These are phyloP conservation scores for Hydrozoanthus tunicans DNA, from an alignment of 64 coral and sea anemone species.

Conservation along the genomic window DNA sequence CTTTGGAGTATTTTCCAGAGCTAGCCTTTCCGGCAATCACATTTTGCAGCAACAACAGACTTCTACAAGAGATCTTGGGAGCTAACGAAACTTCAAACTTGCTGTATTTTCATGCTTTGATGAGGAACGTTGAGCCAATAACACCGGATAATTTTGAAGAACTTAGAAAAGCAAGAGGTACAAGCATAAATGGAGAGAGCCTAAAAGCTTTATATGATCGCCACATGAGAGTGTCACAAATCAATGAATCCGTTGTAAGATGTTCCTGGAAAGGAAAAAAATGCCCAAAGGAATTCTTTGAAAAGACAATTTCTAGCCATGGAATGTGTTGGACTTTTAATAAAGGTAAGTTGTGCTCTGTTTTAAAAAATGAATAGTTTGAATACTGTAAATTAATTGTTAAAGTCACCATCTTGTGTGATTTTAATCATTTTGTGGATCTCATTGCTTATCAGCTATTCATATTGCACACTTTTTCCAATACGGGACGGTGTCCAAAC, in stretches of 20 bases:
- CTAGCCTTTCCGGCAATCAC: slow-evolving; percentile 26
- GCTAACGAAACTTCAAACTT: not conserved
- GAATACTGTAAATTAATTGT: too few relatives aligned
- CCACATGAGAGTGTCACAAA: not conserved
- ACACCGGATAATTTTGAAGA: not conserved
- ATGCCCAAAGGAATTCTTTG: not conserved
- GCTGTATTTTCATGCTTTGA: slow-evolving; percentile 4
- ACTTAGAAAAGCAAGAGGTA: not conserved
- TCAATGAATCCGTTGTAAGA: slow-evolving; percentile 5
- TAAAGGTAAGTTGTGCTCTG: not conserved
- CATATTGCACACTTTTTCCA: too few relatives aligned
- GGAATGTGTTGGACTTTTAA: slow-evolving; percentile 40
- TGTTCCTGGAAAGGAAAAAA: slow-evolving; percentile 16
- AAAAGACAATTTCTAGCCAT: not conserved
- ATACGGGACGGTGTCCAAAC: too few relatives aligned
- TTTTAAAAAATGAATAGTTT: too few relatives aligned
- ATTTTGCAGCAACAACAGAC: slow-evolving; percentile 7
- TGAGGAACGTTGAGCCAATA: not conserved
- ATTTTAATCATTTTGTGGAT: too few relatives aligned
- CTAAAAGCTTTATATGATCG: not conserved
- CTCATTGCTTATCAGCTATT: too few relatives aligned
- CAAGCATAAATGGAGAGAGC: not conserved
- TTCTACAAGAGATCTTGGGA: not conserved
- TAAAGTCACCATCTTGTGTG: too few relatives aligned
- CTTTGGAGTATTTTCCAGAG: not conserved